These are phyloP conservation scores for Choreutis nemorana DNA, from an alignment of 2,888 invertebrate species.

Conservation along the genomic window DNA sequence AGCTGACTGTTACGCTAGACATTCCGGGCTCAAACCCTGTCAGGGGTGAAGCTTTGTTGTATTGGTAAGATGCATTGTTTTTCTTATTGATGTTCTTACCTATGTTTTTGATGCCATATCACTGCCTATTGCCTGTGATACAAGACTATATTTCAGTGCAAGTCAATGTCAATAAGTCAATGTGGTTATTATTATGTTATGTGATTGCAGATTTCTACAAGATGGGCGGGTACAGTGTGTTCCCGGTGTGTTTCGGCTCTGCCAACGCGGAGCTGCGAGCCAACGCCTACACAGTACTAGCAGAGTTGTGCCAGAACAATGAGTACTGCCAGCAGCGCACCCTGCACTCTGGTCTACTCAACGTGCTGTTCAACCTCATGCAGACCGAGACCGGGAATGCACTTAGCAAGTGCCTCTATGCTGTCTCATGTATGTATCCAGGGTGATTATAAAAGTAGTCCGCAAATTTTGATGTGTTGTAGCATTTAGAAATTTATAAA, in stretches of 20 bases:
- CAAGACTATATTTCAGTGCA: too few relatives aligned
- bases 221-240: conserved; percentile 81
- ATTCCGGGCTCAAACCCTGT: too few relatives aligned
- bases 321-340: conserved; percentile 78
- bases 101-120: not conserved
- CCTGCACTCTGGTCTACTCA: conserved; percentile 71
- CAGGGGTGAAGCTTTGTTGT: too few relatives aligned
- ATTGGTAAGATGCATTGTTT: too few relatives aligned
- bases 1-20: too few relatives aligned
- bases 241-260: conserved; percentile 72
- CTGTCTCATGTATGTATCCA: conserved; percentile 75
- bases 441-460: too few relatives aligned
- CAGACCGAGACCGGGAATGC: conserved; percentile 66
- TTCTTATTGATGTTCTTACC: too few relatives aligned
- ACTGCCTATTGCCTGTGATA: too few relatives aligned
- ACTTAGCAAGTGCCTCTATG: conserved; percentile 76
- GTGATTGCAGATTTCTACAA: conserved; percentile 77
- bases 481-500: too few relatives aligned
- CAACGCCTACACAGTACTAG: conserved; percentile 73
- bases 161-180: not conserved
- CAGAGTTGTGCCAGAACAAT: conserved; percentile 86
- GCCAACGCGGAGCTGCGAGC: conserved; percentile 69
- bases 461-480: too few relatives aligned
- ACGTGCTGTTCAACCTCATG: conserved; percentile 67
- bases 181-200: not conserved